These are phyloP conservation scores for Ophioninae sp. DNA, from an alignment of 2,888 invertebrate species.

Conservation along the genomic window DNA sequence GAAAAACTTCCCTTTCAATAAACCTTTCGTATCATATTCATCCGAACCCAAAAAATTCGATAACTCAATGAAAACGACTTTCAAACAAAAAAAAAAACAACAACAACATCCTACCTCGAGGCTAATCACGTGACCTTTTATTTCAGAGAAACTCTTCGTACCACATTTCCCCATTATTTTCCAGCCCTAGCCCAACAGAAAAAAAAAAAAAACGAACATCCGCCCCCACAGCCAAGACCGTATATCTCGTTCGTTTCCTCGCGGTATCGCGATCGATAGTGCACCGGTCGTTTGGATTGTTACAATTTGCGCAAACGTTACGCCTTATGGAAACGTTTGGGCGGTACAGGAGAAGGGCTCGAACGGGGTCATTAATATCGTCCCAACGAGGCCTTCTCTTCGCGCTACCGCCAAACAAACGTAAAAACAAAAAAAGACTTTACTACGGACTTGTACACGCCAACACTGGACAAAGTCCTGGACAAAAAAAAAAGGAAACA, in stretches of 20 bases:
- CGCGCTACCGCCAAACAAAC: too few species aligned
- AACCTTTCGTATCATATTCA: too few species aligned
- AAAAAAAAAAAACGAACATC: too few species aligned
- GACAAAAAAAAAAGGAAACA: slow-evolving; percentile 66
- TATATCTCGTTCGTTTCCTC: not conserved
- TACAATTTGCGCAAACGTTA: not conserved
- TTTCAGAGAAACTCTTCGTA: too few species aligned
- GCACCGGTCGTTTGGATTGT: slow-evolving; percentile 10
- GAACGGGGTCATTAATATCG: slow-evolving; percentile 35
- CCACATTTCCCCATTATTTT: too few species aligned
- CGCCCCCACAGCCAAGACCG: not conserved
- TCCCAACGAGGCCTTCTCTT: not conserved
- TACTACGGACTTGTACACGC: not conserved
- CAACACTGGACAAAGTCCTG: slow-evolving; percentile 34
- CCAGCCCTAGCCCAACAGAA: too few species aligned
- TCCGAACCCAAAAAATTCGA: too few species aligned
- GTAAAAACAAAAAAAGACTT: slow-evolving; percentile 18
- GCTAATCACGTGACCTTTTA: too few species aligned
- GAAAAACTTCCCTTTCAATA: too few species aligned
- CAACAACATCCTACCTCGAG: too few species aligned
- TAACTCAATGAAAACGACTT: too few species aligned
- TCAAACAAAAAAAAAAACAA: too few species aligned
- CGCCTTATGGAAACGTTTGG: slow-evolving; percentile 26
- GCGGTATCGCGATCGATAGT: not conserved
- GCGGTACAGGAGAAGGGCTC: slow-evolving; percentile 14